These are phyloP conservation scores for Tanypteryx hageni DNA, from an alignment of 2,888 invertebrate genomes.

Conservation along the genomic window DNA sequence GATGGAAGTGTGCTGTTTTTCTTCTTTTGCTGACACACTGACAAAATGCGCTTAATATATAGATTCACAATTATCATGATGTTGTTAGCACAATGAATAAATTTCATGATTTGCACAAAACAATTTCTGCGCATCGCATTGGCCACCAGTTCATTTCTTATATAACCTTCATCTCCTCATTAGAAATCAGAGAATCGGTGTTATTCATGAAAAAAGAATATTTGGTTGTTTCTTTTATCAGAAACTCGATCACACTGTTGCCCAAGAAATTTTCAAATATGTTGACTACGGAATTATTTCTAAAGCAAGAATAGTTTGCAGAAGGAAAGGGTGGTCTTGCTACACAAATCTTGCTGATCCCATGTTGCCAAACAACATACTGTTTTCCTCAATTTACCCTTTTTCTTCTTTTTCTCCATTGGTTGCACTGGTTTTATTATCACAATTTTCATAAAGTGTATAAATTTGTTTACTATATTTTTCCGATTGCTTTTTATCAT, in stretches of 20 bases:
- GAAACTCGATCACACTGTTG: neutral
- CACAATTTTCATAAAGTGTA: too few species aligned
- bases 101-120: slow-evolving; percentile 69
- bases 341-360: neutral
- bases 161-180: slow-evolving; percentile 50
- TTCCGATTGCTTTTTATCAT: too few species aligned
- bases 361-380: neutral
- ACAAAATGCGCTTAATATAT: too few species aligned
- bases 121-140: slow-evolving; percentile 69
- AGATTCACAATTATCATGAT: slow-evolving; percentile 67
- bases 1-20: too few species aligned
- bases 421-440: too few species aligned
- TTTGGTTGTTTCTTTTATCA: neutral
- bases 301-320: neutral
- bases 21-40: too few species aligned
- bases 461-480: too few species aligned
- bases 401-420: too few species aligned
- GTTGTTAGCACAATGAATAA: slow-evolving; percentile 70
- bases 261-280: neutral
- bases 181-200: neutral
- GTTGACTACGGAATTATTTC: neutral
- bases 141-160: slow-evolving; percentile 67
- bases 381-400: neutral
- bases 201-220: neutral
- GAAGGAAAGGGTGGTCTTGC: neutral